Evolutionary conservation across 2,113 vertebrate species (phyloP).

Genomic region (Plectropomus leopardus): DNA sequence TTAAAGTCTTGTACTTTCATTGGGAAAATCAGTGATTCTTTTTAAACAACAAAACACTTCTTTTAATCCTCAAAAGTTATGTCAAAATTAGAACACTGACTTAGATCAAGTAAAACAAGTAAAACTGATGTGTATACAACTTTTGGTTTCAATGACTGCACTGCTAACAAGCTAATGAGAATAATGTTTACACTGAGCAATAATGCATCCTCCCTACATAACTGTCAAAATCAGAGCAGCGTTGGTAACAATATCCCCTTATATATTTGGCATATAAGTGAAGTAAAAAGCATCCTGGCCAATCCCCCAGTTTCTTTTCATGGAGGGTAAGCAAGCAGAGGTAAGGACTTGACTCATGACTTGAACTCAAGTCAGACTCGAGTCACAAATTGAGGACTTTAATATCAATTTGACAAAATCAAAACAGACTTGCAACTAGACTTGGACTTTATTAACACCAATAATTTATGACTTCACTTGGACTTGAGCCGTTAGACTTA

Average conservation of each 20-base stretch:
- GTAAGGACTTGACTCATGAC: too few relatives aligned
- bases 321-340: not conserved
- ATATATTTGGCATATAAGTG: not conserved
- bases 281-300: not conserved
- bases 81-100: not conserved
- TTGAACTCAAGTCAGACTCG: too few relatives aligned
- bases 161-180: not conserved
- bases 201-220: not conserved
- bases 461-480: too few relatives aligned
- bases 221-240: not conserved
- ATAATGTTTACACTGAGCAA: not conserved
- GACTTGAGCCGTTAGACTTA: too few relatives aligned
- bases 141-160: not conserved
- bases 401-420: too few relatives aligned
- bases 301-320: not conserved
- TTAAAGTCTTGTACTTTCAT: not conserved
- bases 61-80: not conserved
- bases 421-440: too few relatives aligned
- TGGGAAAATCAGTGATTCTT: not conserved
- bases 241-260: not conserved
- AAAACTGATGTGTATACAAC: not conserved
- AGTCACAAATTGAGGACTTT: too few relatives aligned
- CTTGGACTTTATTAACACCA: too few relatives aligned
- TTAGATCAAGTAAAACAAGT: not conserved
- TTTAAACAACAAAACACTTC: not conserved